Conservation (phyloP, 2,797 vertebrate genomes). For the Hyperoplus immaculatus region DNA sequence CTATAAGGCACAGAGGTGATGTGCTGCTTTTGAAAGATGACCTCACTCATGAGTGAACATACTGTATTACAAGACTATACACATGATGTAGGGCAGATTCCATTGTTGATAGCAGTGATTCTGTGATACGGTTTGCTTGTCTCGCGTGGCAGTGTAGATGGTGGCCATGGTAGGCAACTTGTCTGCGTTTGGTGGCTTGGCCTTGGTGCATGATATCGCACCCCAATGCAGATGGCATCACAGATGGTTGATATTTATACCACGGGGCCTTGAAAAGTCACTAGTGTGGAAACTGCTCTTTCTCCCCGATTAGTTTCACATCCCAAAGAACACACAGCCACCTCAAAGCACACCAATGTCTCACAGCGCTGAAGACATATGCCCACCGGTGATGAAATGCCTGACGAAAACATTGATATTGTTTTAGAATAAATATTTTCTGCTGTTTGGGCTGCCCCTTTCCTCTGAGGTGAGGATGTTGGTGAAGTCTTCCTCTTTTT, state of each 20-base stretch:
- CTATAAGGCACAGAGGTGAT: conserved; percentile 13
- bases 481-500: conserved; percentile 44
- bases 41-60: conserved; percentile 39
- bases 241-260: conserved; percentile 89
- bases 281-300: conserved; percentile 81
- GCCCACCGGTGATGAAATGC: conserved; percentile 15
- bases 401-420: conserved; percentile 22
- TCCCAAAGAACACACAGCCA: conserved; percentile 61
- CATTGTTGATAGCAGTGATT: conserved; percentile 45
- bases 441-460: conserved; percentile 1
- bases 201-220: conserved; percentile 83
- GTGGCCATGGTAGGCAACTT: conserved; percentile 67
- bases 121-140: conserved; percentile 45
- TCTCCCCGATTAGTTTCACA: conserved; percentile 80
- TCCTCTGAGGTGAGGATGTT: conserved; percentile 37
- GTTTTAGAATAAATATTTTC: conserved; percentile 31
- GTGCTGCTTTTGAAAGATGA: conserved; percentile 46
- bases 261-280: conserved; percentile 83
- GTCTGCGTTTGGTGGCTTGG: conserved; percentile 81
- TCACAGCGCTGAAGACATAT: conserved; percentile 36
- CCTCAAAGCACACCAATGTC: conserved; percentile 46
- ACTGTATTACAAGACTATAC: conserved; percentile 7
- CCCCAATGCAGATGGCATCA: conserved; percentile 87
- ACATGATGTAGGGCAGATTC: conserved; percentile 34
- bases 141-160: conserved; percentile 44